phyloP scores from a whole-genome alignment of 2,113 vertebrate species.

The Ptyas mucosa region DNA sequence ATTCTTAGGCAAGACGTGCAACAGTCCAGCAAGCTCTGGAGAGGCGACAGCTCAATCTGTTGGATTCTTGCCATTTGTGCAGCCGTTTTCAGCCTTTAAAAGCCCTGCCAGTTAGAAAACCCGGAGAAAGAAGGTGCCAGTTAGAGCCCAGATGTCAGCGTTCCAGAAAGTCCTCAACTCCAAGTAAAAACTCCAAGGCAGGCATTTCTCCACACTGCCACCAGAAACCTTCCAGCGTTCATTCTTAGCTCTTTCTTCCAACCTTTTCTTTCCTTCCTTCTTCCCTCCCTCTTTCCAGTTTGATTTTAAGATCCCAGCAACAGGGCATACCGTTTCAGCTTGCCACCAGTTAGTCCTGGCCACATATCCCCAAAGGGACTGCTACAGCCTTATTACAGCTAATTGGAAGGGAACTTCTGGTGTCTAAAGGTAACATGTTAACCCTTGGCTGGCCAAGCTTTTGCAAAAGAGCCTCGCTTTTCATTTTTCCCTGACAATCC shows the following conservation, averaged over 20 bases:
- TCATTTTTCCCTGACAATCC: neutral
- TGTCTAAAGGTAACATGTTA: rapidly evolving
- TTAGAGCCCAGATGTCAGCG: too few relatives aligned
- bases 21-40: neutral
- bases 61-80: neutral
- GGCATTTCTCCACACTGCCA: too few relatives aligned
- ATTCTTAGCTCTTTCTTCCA: too few relatives aligned
- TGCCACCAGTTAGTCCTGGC: neutral
- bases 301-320: neutral
- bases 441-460: neutral
- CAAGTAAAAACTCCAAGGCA: too few relatives aligned
- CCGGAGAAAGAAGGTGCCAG: neutral
- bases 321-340: neutral
- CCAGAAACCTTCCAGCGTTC: neutral
- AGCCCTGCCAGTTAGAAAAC: neutral
- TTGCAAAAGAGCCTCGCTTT: neutral
- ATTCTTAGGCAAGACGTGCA: neutral
- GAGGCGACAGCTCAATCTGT: neutral
- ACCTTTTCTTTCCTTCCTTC: neutral
- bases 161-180: too few relatives aligned
- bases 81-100: neutral
- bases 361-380: neutral
- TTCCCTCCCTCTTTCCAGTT: neutral
- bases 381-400: neutral
- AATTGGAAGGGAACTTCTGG: rapidly evolving